Evolutionary conservation across 2,888 invertebrate species (phyloP).

Genomic region (Drosophila niveifrons): DNA sequence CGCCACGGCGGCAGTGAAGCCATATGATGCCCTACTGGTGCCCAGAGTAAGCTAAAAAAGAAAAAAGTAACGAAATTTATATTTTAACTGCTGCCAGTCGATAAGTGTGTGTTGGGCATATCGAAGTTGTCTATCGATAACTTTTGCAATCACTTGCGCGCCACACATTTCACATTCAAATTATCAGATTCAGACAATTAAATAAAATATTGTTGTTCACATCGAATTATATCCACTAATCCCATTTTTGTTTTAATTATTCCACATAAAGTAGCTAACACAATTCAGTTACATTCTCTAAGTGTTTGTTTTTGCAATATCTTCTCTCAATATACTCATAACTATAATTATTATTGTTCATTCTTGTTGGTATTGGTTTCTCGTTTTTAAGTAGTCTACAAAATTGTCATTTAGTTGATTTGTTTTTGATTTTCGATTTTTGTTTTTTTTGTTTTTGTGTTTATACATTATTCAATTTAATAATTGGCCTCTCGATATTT

Average conservation of each 20-base stretch:
- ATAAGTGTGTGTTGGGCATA: not conserved
- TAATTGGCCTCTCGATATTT: conserved; percentile 34
- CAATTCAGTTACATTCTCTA: conserved; percentile 57
- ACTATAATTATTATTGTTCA: conserved; percentile 74
- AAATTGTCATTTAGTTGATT: conserved; percentile 58
- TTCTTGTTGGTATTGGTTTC: conserved; percentile 55
- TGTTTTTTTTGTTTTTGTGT: conserved; percentile 14
- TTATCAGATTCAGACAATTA: not conserved
- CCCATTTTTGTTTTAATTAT: conserved; percentile 34
- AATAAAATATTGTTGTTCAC: conserved; percentile 9
- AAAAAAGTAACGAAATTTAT: conserved; percentile 2
- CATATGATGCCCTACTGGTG: conserved; percentile 89
- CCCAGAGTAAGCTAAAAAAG: conserved; percentile 83
- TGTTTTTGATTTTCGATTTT: conserved; percentile 10
- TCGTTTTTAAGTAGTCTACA: conserved; percentile 63
- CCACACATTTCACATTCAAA: not conserved
- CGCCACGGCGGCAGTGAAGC: conserved; percentile 91
- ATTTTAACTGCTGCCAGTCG: not conserved
- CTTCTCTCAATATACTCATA: conserved; percentile 17
- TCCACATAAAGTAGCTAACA: conserved; percentile 35
- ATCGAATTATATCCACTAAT: conserved; percentile 29
- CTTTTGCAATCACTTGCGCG: not conserved
- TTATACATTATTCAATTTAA: conserved; percentile 29
- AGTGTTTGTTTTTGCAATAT: conserved; percentile 50
- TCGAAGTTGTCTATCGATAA: conserved; percentile 3